phyloP scores from a whole-genome alignment of 2,888 invertebrate genomes.

The Tiphia femorata region DNA sequence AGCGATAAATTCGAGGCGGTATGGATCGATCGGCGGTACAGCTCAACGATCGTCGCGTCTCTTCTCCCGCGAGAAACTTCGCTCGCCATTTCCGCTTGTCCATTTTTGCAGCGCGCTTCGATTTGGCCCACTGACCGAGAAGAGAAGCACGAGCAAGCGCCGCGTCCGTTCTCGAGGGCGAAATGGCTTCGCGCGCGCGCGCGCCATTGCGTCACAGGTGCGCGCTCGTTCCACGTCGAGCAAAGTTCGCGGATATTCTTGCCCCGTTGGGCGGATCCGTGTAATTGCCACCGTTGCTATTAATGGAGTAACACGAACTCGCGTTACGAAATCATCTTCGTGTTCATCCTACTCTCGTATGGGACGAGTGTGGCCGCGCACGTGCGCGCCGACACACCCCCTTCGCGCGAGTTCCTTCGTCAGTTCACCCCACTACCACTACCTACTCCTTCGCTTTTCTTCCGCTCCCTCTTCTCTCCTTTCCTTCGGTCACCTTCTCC shows the following conservation, averaged over 20 bases:
- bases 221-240: constrained; percentile 11
- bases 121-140: constrained; percentile 1
- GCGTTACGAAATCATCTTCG: constrained; percentile 41
- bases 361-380: background rate
- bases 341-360: constrained; percentile 5
- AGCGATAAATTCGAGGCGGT: too few relatives aligned
- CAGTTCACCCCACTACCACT: background rate
- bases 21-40: too few relatives aligned
- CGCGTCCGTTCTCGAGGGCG: background rate
- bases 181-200: constrained; percentile 11
- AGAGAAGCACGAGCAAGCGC: too few relatives aligned
- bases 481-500: too few relatives aligned
- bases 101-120: too few relatives aligned
- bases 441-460: too few relatives aligned
- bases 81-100: background rate
- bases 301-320: constrained; percentile 40
- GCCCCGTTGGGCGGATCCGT: constrained; percentile 32
- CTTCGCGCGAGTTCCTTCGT: background rate
- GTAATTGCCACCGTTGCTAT: constrained; percentile 43
- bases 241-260: constrained; percentile 37
- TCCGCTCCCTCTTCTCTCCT: background rate
- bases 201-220: constrained; percentile 22
- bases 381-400: background rate
- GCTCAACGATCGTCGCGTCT: too few relatives aligned
- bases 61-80: too few relatives aligned